phyloP scores from a whole-genome alignment of 2,888 invertebrate species.

The Apantesis nais region DNA sequence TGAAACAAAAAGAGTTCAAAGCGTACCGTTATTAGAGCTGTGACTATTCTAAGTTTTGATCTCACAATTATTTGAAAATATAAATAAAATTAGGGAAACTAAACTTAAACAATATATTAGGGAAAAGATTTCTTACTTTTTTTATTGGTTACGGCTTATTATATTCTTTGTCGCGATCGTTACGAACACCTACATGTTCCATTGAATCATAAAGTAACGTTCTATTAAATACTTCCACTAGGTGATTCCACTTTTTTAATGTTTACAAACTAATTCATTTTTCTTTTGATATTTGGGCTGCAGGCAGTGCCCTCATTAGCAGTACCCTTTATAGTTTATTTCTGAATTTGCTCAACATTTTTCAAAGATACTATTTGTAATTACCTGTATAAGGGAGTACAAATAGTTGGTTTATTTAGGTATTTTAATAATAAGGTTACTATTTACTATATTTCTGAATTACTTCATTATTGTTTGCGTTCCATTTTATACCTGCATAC shows the following conservation, averaged over 20 bases:
- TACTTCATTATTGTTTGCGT: constrained; percentile 45
- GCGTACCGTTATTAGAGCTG: constrained; percentile 49
- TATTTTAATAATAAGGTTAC: constrained; percentile 58
- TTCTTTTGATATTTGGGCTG: constrained; percentile 45
- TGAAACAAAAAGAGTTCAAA: constrained; percentile 31
- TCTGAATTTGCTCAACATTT: constrained; percentile 72
- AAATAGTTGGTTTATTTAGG: constrained; percentile 52
- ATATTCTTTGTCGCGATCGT: constrained; percentile 26
- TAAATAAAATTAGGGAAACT: constrained; percentile 29
- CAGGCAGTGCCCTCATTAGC: constrained; percentile 44
- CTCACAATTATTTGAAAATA: constrained; percentile 39
- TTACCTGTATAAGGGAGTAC: constrained; percentile 48
- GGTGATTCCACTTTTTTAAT: constrained; percentile 41
- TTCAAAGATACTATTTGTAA: constrained; percentile 54
- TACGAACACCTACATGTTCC: constrained; percentile 29
- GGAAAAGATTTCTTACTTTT: constrained; percentile 30
- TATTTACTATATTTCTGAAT: constrained; percentile 37
- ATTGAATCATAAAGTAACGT: constrained; percentile 29
- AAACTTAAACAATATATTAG: constrained; percentile 28
- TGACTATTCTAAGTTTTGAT: constrained; percentile 49
- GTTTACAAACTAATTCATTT: constrained; percentile 38
- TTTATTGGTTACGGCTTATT: constrained; percentile 15
- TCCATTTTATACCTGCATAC: constrained; percentile 42
- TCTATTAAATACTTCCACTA: constrained; percentile 35
- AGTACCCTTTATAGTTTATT: constrained; percentile 46